Conservation (phyloP, 2,113 vertebrate genomes). For the Erythrolamprus reginae region DNA sequence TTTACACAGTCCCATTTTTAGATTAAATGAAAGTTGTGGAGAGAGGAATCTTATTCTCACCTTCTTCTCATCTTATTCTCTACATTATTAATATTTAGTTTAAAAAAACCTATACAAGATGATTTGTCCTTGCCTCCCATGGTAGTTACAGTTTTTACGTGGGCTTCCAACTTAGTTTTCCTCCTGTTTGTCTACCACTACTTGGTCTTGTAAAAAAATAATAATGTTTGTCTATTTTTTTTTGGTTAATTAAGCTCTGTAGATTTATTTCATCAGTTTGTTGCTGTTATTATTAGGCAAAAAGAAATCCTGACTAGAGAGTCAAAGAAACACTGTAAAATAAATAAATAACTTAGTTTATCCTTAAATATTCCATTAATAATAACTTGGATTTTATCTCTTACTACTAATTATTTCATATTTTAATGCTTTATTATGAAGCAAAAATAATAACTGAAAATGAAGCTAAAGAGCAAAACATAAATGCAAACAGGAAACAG, state of each 20-base stretch:
- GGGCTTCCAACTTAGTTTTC: neutral
- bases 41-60: neutral
- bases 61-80: neutral
- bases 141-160: neutral
- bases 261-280: neutral
- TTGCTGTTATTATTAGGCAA: neutral
- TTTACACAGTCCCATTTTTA: neutral
- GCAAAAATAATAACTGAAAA: neutral
- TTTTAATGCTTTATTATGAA: neutral
- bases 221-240: neutral
- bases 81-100: neutral
- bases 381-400: neutral
- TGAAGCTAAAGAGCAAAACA: neutral
- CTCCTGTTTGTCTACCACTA: neutral
- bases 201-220: neutral
- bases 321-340: neutral
- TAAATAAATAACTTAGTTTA: neutral
- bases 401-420: neutral
- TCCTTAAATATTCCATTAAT: neutral
- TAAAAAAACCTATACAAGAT: neutral
- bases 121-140: neutral
- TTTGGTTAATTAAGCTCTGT: neutral
- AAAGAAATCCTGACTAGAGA: neutral
- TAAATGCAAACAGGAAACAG: neutral
- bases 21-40: neutral